Evolutionary conservation across 2,888 invertebrate genomes (phyloP).

Genomic region (Megamerina dolium): DNA sequence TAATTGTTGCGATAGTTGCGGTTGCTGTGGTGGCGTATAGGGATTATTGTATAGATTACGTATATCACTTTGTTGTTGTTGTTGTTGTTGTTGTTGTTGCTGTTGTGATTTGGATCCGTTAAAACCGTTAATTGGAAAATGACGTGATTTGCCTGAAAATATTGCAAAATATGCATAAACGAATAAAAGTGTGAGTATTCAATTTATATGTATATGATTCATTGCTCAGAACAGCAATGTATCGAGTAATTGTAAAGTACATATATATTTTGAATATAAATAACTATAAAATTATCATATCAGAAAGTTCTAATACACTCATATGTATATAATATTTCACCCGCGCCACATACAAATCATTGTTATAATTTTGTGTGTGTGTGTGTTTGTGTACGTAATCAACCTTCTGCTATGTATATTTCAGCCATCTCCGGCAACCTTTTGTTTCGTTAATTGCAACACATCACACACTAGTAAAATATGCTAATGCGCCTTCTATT

Average conservation of each 20-base stretch:
- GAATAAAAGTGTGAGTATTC: background rate
- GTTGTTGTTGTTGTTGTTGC: slow-evolving; percentile 53
- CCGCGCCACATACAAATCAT: too few relatives aligned
- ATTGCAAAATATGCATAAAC: background rate
- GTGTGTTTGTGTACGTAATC: background rate
- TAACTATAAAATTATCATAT: too few relatives aligned
- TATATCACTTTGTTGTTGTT: slow-evolving; percentile 34
- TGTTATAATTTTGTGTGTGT: too few relatives aligned
- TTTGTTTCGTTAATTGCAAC: too few relatives aligned
- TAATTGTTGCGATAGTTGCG: too few relatives aligned
- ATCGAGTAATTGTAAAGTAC: too few relatives aligned
- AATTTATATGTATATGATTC: background rate
- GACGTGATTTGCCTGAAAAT: slow-evolving; percentile 66
- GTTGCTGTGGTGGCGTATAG: slow-evolving; percentile 46
- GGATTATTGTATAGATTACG: slow-evolving; percentile 57
- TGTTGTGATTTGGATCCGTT: slow-evolving; percentile 49
- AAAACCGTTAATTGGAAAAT: slow-evolving; percentile 59
- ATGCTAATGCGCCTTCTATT: slow-evolving; percentile 40
- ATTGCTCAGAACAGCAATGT: background rate
- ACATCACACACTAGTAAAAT: too few relatives aligned
- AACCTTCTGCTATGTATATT: too few relatives aligned
- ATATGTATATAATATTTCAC: too few relatives aligned
- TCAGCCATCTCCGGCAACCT: too few relatives aligned
- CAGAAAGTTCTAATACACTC: too few relatives aligned
- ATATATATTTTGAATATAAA: too few relatives aligned